A percentile compares a stretch with the other conserved stretches of the same genome.
phyloP scores from a whole-genome alignment of 2,113 vertebrate genomes.

The Mesocricetus auratus region DNA sequence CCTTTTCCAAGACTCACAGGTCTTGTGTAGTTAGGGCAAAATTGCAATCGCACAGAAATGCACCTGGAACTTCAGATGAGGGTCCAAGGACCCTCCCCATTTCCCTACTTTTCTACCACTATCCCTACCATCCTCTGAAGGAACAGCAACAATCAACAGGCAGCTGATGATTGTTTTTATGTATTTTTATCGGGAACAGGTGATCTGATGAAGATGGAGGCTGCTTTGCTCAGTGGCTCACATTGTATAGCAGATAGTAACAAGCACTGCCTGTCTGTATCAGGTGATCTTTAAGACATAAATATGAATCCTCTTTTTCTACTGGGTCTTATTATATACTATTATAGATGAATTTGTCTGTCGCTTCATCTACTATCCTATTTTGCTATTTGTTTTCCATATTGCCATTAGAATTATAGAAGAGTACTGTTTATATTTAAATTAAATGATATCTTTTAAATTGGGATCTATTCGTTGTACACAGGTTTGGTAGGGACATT shows the following conservation, averaged over 20 bases:
- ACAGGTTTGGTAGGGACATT: not conserved
- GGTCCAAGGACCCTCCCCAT: not conserved
- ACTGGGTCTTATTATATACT: not conserved
- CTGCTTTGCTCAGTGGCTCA: not conserved
- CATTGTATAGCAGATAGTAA: not conserved
- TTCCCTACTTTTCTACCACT: no score
- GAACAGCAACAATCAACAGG: not conserved
- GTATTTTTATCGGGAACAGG: no score
- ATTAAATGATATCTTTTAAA: not conserved
- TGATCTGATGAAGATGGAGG: not conserved
- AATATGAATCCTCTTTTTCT: not conserved
- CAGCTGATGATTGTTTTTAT: no score
- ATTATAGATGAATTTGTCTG: not conserved
- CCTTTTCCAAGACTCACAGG: not conserved
- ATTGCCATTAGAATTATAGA: not conserved
- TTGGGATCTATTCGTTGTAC: not conserved
- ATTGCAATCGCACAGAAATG: not conserved
- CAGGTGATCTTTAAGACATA: not conserved
- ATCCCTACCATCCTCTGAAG: not conserved
- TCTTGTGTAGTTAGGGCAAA: not conserved
- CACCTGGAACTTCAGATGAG: not conserved
- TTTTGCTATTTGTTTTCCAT: conserved; percentile 39
- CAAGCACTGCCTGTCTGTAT: not conserved
- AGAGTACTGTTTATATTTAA: not conserved
- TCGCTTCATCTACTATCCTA: not conserved